Conservation (phyloP, 2,113 vertebrate genomes). For the Cephalophus harveyi region DNA sequence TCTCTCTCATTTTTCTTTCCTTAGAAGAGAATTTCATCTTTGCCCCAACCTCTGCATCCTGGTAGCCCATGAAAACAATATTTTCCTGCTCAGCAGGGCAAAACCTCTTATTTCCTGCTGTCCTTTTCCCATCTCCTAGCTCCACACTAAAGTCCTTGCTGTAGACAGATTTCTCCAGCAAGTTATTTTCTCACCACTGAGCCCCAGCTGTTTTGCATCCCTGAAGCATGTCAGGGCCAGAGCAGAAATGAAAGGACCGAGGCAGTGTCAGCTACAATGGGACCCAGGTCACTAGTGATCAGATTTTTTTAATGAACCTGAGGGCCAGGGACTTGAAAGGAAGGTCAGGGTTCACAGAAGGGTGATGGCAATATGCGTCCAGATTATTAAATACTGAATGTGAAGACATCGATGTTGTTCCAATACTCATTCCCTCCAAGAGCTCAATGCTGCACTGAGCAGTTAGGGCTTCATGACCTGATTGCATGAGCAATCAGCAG, state of each 20-base stretch:
- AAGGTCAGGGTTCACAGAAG: constrained; percentile 63
- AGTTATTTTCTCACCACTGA: constrained; percentile 26
- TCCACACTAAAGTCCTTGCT: background rate
- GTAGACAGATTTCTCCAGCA: constrained; percentile 22
- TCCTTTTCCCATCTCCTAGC: background rate
- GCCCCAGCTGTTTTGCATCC: constrained; percentile 24
- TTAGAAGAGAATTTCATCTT: constrained; percentile 41
- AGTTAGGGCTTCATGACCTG: background rate
- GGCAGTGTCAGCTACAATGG: background rate
- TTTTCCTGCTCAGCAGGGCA: constrained; percentile 40
- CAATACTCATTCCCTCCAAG: background rate
- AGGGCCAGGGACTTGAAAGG: constrained; percentile 57
- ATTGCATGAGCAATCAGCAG: background rate
- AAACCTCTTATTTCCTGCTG: constrained; percentile 37
- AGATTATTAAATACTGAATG: constrained; percentile 59
- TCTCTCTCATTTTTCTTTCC: constrained; percentile 21
- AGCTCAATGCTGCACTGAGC: background rate
- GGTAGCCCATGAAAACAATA: constrained; percentile 34
- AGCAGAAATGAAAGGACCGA: constrained; percentile 37
- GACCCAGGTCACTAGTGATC: constrained; percentile 46
- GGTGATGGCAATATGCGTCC: constrained; percentile 27
- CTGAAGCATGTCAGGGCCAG: background rate
- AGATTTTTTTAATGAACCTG: constrained; percentile 70
- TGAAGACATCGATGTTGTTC: constrained; percentile 8
- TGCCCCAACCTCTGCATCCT: constrained; percentile 39